Evolutionary conservation across 2,113 vertebrate genomes (phyloP).

Genomic region (Phaetusa simplex): DNA sequence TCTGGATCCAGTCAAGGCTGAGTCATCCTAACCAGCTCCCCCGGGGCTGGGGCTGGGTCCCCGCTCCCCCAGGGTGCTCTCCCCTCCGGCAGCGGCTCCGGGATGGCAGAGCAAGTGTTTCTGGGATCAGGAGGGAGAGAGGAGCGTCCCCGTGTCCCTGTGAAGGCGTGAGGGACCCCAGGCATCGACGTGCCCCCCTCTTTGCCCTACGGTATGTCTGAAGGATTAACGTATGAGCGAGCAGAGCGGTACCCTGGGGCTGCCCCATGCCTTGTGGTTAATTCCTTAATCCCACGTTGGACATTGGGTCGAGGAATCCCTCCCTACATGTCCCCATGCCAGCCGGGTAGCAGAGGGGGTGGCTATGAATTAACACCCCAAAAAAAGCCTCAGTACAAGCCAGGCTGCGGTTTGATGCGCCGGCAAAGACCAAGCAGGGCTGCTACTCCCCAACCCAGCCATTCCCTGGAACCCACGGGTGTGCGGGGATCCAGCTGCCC

Average conservation of each 20-base stretch:
- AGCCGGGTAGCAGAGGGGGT: fast-evolving
- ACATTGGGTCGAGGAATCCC: fast-evolving
- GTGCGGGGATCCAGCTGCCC: neutral
- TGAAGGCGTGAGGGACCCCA: neutral
- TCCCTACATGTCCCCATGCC: neutral
- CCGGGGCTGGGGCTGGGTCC: neutral
- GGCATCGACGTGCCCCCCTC: fast-evolving
- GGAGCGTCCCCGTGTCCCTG: neutral
- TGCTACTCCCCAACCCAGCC: neutral
- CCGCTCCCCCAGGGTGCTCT: neutral
- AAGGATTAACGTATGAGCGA: fast-evolving
- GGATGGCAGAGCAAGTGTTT: fast-evolving
- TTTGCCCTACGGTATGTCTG: fast-evolving
- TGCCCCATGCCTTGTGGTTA: fast-evolving
- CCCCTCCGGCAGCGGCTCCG: neutral
- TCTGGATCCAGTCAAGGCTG: slow-evolving; percentile 19
- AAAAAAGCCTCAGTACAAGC: neutral
- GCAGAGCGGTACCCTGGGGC: neutral
- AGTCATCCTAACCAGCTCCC: slow-evolving; percentile 13
- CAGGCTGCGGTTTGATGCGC: neutral
- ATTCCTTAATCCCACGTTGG: neutral
- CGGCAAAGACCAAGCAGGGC: neutral
- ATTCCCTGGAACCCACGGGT: neutral
- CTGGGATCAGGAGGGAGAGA: neutral
- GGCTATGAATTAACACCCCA: neutral